Base-by-base conservation (phyloP, 2,888 invertebrate species). In the Dyspetes luteomarginatus region DNA sequence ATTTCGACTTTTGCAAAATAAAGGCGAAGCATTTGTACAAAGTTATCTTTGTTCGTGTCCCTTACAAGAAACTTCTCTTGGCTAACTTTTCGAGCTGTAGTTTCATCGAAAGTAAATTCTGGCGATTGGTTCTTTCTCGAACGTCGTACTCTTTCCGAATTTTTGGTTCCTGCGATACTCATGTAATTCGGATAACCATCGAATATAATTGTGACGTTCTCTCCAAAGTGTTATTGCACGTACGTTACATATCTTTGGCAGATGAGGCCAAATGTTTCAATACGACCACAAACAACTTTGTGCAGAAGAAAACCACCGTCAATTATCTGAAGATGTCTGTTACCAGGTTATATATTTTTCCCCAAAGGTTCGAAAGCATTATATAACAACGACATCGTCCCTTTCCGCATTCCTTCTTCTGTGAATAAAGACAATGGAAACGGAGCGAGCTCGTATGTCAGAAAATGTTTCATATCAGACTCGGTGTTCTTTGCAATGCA, bases 1-100 rank as follows among this genome's bases (percentile, higher is more conserved):
- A 78, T 60, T 43, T 50, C 76, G 36, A 48, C 55, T 24, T 62
- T 50, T 22, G 28, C 28, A 58, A 82, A 67, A 48, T 48, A 48
- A 48, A n/a, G 50, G 50, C 48, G 48, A 30, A 85, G 72, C 69
- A 87, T 69, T 5, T 64, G 17, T 41, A 87, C 85, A 5, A 87
- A 78, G 48, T 82, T 56, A 28, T 45, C 45, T 78, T 86, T 86
- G 55, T 86, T 88, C 36, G 71, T 77, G 45, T 62, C 41, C 36
- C 83, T 85, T 3, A 68, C 50, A n/a, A 88, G 77, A 78, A 87
- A 88, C 50, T 74, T 71, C 19, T 86, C 84, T 75, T 87, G 86
- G 12, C 79, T 55, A 17, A 84, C 65, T 19, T 56, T 68, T 9
- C 62, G 41, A 22, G 71, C 67, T 30, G 74, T 84, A 3, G 12